Evolutionary conservation across 2,797 vertebrate species (phyloP), one percentile per base, ranked within the genome.

Genomic region (Hafferia zeledoni): DNA sequence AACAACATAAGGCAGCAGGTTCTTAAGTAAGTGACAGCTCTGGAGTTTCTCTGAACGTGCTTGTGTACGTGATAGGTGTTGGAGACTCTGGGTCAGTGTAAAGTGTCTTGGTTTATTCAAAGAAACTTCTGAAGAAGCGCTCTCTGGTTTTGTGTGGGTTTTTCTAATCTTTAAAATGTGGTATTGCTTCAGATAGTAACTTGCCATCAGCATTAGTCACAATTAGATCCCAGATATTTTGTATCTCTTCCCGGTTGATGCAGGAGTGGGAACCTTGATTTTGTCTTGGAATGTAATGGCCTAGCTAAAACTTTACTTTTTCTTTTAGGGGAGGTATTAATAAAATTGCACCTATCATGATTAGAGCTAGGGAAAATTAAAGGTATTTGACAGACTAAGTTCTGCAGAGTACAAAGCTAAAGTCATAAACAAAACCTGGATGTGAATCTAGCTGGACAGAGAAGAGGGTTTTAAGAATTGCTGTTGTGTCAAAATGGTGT

Each of bases 1-100:
- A 99, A 99, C 98, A 99, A 99, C 95, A 99, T 99, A 96, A 97
- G 99, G 49, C 99, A 99, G 88, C 98, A 99, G 52, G 99, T 99
- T 86, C 98, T 99, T 70, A 99, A 99, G 99, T 99, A 98, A 98
- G 99, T 98, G 52, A 8, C 22, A 23, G 37, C 17, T 20, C 46
- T 69, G 52, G 24, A 13, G 2, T 57, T 79, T 63, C 23, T 35
- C 24, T 57, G 23, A 71, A 25, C 1, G 0, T n/a, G 4, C 9
- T 49, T 0, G 1, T 14, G 9, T 31, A 3, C 2, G 1, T 13
- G 15, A 5, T 18, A 28, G 37, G 11, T 44, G 31, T 17, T 1
- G 4, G 16, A 65, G 50, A 12, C 57, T 61, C 28, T 74, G 20
- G 6, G 15, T 79, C 24, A 30, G 0, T 46, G 24, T 43, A 15